These are phyloP conservation scores for Herminia tarsipennalis DNA, from an alignment of 2,888 invertebrate genomes.

Conservation along the genomic window DNA sequence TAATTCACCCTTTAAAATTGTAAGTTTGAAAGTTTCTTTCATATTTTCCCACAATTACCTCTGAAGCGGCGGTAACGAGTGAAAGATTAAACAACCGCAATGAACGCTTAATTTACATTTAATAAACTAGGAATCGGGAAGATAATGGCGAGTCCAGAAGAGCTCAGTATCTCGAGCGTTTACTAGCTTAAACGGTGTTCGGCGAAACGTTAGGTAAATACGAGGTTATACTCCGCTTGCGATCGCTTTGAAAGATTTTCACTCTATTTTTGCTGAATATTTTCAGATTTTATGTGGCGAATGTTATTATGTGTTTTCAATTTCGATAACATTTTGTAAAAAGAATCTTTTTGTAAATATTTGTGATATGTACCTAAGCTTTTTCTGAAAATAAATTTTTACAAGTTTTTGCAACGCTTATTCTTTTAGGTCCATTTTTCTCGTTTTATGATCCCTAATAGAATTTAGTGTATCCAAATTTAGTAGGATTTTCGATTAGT, in stretches of 20 bases:
- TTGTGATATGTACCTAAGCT: too few relatives aligned
- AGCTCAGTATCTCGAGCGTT: background rate
- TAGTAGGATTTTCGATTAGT: too few relatives aligned
- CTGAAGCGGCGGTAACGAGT: conserved; percentile 11
- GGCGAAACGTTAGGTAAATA: conserved; percentile 2
- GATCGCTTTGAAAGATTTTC: conserved; percentile 3
- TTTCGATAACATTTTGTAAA: too few relatives aligned
- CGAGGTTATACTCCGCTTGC: background rate
- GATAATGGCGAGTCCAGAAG: conserved; percentile 18
- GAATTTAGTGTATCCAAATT: too few relatives aligned
- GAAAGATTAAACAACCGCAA: conserved; percentile 22
- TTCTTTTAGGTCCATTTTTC: too few relatives aligned
- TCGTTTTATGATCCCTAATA: too few relatives aligned
- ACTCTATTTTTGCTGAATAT: background rate
- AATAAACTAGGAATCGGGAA: conserved; percentile 23
- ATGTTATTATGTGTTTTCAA: background rate
- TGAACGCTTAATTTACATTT: conserved; percentile 22
- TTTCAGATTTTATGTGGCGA: background rate
- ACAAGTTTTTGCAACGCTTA: too few relatives aligned
- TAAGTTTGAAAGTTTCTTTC: background rate
- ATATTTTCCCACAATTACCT: conserved; percentile 13
- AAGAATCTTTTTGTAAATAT: too few relatives aligned
- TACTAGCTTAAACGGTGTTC: background rate
- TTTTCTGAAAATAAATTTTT: too few relatives aligned
- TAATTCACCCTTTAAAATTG: too few relatives aligned